Base-by-base conservation (phyloP, 2,113 vertebrate genomes). In the Eublepharis macularius region DNA sequence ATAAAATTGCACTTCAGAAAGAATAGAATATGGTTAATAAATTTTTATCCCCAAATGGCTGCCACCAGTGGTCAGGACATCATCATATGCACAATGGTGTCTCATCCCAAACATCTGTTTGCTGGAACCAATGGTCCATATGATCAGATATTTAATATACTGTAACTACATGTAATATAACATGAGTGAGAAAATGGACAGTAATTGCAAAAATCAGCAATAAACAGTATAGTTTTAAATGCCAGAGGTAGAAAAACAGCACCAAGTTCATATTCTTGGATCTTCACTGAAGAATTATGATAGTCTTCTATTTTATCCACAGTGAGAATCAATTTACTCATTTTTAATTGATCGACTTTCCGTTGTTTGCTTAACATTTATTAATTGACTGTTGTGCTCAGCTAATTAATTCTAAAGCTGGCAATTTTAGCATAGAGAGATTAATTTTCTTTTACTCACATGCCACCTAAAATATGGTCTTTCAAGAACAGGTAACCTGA, bases 331-430 rank as follows among this genome's bases (percentile, higher is more conserved):
- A 95, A 96, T 95, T 95, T 94, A 94, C 88, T 93, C 94, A 95
- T 93, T 95, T 95, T 96, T 94, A 96, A 96, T 95, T 95, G 94
- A 95, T 92, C 57, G 85, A 94, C 94, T 95, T 96, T 93, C 93
- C 93, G 88, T 94, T 96, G 93, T 94, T 96, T 96, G 92, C 89
- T 94, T 94, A 96, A 96, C 91, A 92, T 92, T 94, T 96, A 96
- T 95, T 96, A 96, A 96, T 95, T 96, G 94, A 96, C 94, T 95
- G 85, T 89, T 95, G 92, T 86, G 90, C 66, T 92, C 69, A 87
- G 69, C 83, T 77, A 95, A 96, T 95, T 96, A 96, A 96, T 94
- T 94, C 86, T 93, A 92, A 96, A 94, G 87, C 83, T 95, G 93
- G 94, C 94, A 95, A 95, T 90, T 95, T 95, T 95, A 96, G 92